These are phyloP conservation scores for Notechis scutatus DNA, from an alignment of 2,113 vertebrate genomes.

Conservation along the genomic window DNA sequence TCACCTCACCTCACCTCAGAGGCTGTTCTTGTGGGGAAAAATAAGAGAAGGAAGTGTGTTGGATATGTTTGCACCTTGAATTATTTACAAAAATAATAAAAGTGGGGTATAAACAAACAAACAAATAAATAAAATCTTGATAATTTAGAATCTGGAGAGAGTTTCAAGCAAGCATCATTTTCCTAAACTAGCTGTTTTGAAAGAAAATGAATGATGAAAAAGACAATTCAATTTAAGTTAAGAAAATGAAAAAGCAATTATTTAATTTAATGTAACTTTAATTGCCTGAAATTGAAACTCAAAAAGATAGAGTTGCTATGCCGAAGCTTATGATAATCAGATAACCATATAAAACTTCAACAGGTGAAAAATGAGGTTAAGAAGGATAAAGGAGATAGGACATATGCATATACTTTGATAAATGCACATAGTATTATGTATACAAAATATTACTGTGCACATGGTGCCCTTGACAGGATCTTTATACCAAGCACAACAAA, in stretches of 20 bases:
- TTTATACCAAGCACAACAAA: neutral
- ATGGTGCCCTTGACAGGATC: neutral
- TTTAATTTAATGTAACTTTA: neutral
- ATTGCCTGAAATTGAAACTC: neutral
- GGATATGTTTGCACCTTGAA: no score
- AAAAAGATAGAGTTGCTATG: neutral
- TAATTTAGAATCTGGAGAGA: neutral
- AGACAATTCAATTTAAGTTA: neutral
- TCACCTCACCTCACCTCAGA: no score
- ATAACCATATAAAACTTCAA: neutral
- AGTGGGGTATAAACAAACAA: no score
- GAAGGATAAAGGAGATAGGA: neutral
- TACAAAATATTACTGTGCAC: neutral
- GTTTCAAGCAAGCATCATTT: neutral
- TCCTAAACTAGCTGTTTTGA: neutral
- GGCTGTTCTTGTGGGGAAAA: no score
- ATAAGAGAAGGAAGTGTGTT: no score
- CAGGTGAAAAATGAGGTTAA: no score
- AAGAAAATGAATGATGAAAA: neutral
- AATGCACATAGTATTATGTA: neutral
- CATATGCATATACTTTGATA: neutral
- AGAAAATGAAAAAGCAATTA: neutral
- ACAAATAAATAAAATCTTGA: neutral
- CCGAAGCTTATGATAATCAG: neutral
- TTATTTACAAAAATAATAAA: no score